phyloP scores from a whole-genome alignment of 2,888 invertebrate genomes.

The Lepidonotus clava region DNA sequence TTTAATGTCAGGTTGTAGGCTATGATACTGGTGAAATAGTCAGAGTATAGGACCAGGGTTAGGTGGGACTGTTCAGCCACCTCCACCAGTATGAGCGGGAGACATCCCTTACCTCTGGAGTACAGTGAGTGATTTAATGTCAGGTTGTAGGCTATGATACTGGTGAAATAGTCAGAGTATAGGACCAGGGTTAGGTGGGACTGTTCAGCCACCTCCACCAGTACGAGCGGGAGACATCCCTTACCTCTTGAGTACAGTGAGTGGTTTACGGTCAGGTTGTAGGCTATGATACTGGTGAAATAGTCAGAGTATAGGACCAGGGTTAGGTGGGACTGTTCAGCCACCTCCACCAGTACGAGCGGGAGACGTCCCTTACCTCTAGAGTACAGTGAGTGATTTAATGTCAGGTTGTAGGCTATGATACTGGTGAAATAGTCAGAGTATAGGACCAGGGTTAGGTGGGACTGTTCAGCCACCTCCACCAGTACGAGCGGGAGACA shows the following conservation, averaged over 20 bases:
- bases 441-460: conserved; percentile 78
- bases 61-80: conserved; percentile 79
- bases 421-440: too few species aligned
- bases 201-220: conserved; percentile 80
- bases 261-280: too few species aligned
- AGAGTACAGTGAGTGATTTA: conserved; percentile 66
- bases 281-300: too few species aligned
- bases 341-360: conserved; percentile 79
- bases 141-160: too few species aligned
- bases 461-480: conserved; percentile 79
- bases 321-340: conserved; percentile 78
- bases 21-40: too few species aligned
- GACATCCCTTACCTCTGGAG: conserved; percentile 67
- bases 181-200: conserved; percentile 77
- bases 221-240: conserved; percentile 74
- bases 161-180: too few species aligned
- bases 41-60: too few species aligned
- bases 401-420: too few species aligned
- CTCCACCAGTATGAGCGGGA: conserved; percentile 78
- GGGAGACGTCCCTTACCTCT: conserved; percentile 70
- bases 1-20: too few species aligned
- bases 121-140: conserved; percentile 65
- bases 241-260: conserved; percentile 68
- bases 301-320: too few species aligned
- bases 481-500: conserved; percentile 75